Evolutionary conservation across 1,140 invertebrate species (phyloP).

Genomic region (Caenorhabditis tropicalis): DNA sequence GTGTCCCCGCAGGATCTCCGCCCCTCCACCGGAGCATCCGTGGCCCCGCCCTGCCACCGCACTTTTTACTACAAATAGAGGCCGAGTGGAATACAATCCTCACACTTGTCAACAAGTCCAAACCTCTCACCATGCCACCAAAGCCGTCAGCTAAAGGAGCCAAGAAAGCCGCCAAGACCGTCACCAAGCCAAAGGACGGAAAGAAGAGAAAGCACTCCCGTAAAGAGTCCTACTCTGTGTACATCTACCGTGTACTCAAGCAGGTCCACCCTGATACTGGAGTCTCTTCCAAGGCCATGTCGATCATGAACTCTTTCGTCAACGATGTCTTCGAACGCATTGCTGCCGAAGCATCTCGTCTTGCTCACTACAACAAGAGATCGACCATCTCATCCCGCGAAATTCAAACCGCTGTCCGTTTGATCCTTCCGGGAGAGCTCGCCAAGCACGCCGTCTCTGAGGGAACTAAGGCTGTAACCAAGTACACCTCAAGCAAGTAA

Average conservation of each 20-base stretch:
- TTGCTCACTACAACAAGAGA: conserved; percentile 80
- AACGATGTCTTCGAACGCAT: conserved; percentile 79
- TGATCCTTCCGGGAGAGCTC: conserved; percentile 71
- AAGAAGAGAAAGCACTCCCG: conserved; percentile 73
- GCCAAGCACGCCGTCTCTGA: conserved; percentile 58
- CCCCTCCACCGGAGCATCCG: background rate
- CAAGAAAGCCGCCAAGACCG: conserved; percentile 74
- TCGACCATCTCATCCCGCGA: conserved; percentile 74
- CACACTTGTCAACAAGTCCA: background rate
- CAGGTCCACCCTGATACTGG: conserved; percentile 74
- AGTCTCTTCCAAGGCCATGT: conserved; percentile 76
- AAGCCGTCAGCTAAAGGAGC: conserved; percentile 74
- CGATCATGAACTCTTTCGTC: conserved; percentile 79
- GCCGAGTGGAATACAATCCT: background rate
- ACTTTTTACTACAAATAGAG: background rate
- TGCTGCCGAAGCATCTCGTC: conserved; percentile 78
- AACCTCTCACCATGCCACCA: conserved; percentile 71
- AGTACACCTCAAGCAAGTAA: conserved; percentile 59
- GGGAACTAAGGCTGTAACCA: conserved; percentile 56
- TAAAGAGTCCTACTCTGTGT: conserved; percentile 71
- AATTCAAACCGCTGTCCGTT: conserved; percentile 73
- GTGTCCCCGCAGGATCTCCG: background rate
- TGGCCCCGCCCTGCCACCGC: background rate
- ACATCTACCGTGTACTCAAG: conserved; percentile 70
- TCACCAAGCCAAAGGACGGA: conserved; percentile 73